Percentiles rank a stretch among this genome's conserved stretches.
phyloP scores from a whole-genome alignment of 53 echinoderm and acorn worm genomes.

The Hippasteria phrygiana region DNA sequence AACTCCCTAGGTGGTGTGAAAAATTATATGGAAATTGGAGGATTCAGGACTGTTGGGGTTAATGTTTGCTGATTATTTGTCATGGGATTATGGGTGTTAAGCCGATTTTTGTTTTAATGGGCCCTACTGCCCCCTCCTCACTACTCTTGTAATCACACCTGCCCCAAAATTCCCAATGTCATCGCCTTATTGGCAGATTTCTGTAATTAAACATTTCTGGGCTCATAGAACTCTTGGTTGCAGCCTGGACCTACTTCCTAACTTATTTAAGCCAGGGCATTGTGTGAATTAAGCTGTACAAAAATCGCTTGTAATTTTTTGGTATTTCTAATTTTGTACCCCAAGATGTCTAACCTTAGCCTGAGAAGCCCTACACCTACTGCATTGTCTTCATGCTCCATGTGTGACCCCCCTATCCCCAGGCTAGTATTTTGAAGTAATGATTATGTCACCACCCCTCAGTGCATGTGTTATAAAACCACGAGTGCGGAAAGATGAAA shows the following conservation, averaged over 20 bases:
- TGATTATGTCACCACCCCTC: conserved; percentile 9
- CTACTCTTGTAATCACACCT: too few relatives aligned
- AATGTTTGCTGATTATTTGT: too few relatives aligned
- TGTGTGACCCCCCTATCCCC: not conserved
- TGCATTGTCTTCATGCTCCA: not conserved
- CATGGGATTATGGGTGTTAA: too few relatives aligned
- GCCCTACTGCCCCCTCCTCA: too few relatives aligned
- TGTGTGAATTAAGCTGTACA: conserved; percentile 37
- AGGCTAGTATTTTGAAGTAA: conserved; percentile 6
- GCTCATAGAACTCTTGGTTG: too few relatives aligned
- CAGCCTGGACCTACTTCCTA: not conserved
- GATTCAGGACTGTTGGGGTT: too few relatives aligned
- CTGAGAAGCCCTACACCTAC: conserved; percentile 10
- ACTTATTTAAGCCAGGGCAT: not conserved
- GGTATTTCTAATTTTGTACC: not conserved
- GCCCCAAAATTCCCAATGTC: too few relatives aligned
- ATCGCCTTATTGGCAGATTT: too few relatives aligned
- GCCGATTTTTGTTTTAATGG: too few relatives aligned
- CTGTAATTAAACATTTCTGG: too few relatives aligned
- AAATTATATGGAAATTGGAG: too few relatives aligned
- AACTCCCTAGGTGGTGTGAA: too few relatives aligned
- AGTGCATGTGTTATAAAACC: conserved; percentile 60
- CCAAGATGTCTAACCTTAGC: not conserved
- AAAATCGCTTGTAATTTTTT: conserved; percentile 35
- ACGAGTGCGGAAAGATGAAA: not conserved